Percentiles rank a stretch among this genome's conserved stretches.
phyloP scores from a whole-genome alignment of 2,888 invertebrate genomes.

The Erebia aethiops region DNA sequence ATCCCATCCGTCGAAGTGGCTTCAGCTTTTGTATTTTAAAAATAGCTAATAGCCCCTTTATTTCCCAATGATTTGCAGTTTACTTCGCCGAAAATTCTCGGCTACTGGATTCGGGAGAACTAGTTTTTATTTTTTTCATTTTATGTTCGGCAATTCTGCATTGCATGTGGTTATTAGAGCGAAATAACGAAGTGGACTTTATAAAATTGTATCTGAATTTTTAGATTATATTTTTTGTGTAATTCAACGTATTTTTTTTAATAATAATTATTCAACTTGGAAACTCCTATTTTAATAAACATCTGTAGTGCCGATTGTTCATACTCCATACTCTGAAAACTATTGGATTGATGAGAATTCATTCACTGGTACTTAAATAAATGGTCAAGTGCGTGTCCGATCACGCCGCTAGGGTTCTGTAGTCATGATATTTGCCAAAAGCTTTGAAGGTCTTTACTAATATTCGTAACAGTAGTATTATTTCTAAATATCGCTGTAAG shows the following conservation, averaged over 20 bases:
- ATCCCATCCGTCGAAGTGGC: conserved; percentile 34
- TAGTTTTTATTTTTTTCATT: conserved; percentile 12
- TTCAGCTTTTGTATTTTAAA: conserved; percentile 38
- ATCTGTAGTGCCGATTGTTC: background rate
- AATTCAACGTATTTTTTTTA: conserved; percentile 1
- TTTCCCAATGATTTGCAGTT: conserved; percentile 31
- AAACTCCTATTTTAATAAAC: background rate
- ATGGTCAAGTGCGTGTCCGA: background rate
- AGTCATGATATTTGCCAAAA: no score
- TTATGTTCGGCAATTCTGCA: conserved; percentile 9
- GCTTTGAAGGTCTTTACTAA: no score
- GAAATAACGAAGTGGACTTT: conserved; percentile 26
- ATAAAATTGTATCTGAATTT: conserved; percentile 22
- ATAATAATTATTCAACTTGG: background rate
- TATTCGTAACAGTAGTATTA: no score
- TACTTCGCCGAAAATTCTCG: conserved; percentile 23
- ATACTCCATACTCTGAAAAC: background rate
- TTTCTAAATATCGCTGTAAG: no score
- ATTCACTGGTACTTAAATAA: background rate
- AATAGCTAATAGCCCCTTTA: conserved; percentile 36
- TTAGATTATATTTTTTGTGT: conserved; percentile 4
- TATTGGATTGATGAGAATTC: background rate
- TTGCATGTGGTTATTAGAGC: conserved; percentile 26
- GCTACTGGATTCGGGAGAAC: conserved; percentile 9
- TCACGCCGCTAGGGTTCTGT: no score